A percentile compares a stretch with the other conserved stretches of the same genome.
Conservation (phyloP, 2,797 vertebrate genomes). For the Dendrocincla tyrannina region DNA sequence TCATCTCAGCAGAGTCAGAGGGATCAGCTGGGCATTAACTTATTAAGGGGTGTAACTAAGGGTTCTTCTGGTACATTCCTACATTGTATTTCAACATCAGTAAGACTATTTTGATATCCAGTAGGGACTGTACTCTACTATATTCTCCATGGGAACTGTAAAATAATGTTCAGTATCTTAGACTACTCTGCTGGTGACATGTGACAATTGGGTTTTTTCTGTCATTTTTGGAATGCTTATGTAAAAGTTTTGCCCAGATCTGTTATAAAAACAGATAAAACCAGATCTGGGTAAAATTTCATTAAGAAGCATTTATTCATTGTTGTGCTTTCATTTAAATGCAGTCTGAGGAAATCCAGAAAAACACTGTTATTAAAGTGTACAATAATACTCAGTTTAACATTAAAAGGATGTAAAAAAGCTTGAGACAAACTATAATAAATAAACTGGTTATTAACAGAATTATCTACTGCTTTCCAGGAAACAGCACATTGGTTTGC, state of each 20-base stretch:
- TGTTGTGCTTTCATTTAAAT: neutral
- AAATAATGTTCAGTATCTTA: neutral
- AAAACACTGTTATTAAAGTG: neutral
- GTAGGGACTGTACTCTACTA: neutral
- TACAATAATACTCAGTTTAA: neutral
- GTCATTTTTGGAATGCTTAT: neutral
- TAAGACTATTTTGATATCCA: neutral
- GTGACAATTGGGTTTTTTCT: neutral
- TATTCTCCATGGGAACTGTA: neutral
- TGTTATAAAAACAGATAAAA: neutral
- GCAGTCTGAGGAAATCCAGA: neutral
- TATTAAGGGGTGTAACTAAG: neutral
- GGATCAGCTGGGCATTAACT: neutral
- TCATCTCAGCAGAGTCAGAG: neutral
- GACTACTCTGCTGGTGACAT: neutral
- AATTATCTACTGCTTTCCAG: neutral
- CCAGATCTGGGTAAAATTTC: neutral
- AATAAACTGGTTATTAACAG: neutral
- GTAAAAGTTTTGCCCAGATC: neutral
- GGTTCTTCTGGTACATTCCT: neutral
- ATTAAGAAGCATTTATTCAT: neutral
- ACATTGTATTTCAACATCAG: neutral
- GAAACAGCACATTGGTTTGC: neutral
- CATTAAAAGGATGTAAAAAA: neutral
- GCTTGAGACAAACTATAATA: neutral